Percentiles rank a stretch among this genome's conserved stretches.
Conservation (phyloP, 2,113 vertebrate species). For the sheep (Ovis aries) region DNA sequence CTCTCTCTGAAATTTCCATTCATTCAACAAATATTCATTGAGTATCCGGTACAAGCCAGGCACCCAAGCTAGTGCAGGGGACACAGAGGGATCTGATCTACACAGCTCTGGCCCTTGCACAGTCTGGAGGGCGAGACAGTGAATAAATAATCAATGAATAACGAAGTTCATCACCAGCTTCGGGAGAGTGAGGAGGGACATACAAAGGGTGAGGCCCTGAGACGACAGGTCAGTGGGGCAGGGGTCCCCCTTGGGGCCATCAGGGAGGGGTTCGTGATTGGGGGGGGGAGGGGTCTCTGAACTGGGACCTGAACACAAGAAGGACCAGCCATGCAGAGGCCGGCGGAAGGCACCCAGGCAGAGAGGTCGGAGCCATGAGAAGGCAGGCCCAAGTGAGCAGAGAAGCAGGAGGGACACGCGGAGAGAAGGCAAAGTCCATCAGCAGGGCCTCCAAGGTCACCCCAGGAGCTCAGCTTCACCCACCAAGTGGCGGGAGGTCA, state of each 20-base stretch:
- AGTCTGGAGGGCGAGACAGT: background rate
- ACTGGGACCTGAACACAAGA: background rate
- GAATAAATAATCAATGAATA: background rate
- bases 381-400: background rate
- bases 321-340: background rate
- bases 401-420: accelerated
- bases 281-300: background rate
- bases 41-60: background rate
- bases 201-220: background rate
- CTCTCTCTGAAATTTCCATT: background rate
- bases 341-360: background rate
- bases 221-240: background rate
- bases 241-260: background rate
- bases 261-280: background rate
- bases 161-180: background rate
- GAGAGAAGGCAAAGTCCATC: background rate
- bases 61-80: background rate
- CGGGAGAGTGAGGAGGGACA: background rate
- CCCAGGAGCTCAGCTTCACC: background rate
- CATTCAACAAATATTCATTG: background rate
- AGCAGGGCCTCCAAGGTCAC: background rate
- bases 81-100: background rate
- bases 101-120: background rate
- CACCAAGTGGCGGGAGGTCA: background rate
- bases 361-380: background rate